Evolutionary conservation across 2,797 vertebrate species (phyloP).

Genomic region (Falco novaeseelandiae): DNA sequence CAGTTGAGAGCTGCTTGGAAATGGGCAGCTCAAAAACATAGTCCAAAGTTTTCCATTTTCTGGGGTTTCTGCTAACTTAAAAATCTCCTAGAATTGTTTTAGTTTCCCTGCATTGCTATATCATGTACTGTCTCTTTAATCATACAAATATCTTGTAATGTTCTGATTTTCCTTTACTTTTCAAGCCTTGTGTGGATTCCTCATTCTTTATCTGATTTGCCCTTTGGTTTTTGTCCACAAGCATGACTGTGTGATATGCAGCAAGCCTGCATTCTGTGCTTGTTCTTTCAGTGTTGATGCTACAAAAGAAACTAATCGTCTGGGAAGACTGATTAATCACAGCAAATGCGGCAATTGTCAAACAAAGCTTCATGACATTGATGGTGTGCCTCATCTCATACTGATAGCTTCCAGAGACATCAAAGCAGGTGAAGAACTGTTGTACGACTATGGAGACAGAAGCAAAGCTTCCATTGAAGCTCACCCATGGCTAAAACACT

Average conservation of each 20-base stretch:
- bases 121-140: neutral
- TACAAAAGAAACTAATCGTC: slow-evolving; percentile 87
- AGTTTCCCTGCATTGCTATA: neutral
- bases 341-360: slow-evolving; percentile 95
- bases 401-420: slow-evolving; percentile 92
- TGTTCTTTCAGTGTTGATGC: slow-evolving; percentile 87
- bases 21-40: neutral
- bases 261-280: neutral
- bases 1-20: neutral
- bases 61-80: neutral
- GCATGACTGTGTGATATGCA: fast-evolving
- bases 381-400: slow-evolving; percentile 90
- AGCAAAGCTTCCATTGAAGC: slow-evolving; percentile 90
- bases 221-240: neutral
- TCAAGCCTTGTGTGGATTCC: neutral
- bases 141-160: neutral
- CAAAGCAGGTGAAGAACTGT: slow-evolving; percentile 86
- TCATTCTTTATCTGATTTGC: neutral
- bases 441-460: slow-evolving; percentile 94
- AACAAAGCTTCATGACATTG: slow-evolving; percentile 89
- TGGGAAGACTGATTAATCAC: slow-evolving; percentile 93
- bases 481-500: slow-evolving; percentile 93
- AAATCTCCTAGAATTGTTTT: neutral
- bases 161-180: neutral
- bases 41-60: neutral